Percentiles rank a stretch among this genome's conserved stretches.
Conservation (phyloP, 2,888 invertebrate species). For the Nephrotoma flavescens region DNA sequence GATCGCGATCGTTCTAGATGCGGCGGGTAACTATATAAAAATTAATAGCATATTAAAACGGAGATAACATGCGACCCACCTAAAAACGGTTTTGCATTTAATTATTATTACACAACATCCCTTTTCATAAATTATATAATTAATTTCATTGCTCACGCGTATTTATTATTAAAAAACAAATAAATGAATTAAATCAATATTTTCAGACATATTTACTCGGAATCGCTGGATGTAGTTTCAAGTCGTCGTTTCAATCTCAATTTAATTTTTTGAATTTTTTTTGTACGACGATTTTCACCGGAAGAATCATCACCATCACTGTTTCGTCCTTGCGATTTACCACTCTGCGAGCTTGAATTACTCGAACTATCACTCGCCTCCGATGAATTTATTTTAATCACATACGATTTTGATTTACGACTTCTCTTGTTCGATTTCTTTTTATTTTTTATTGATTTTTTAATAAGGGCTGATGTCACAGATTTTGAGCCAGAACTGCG, state of each 20-base stretch:
- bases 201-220: neutral
- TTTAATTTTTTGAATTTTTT: neutral
- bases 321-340: neutral
- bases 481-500: neutral
- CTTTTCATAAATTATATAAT: neutral
- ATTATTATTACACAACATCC: neutral
- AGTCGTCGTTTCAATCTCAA: neutral
- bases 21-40: neutral
- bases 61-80: neutral
- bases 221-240: neutral
- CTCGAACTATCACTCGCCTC: neutral
- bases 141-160: neutral
- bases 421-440: neutral
- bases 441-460: neutral
- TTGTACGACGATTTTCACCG: neutral
- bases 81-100: neutral
- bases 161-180: neutral
- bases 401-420: neutral
- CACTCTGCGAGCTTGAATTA: neutral
- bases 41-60: neutral
- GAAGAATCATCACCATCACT: neutral
- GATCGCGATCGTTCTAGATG: neutral
- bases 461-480: neutral
- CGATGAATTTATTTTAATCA: neutral
- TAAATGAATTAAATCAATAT: neutral